These are phyloP conservation scores for Drosophila neotestacea DNA, from an alignment of 2,888 invertebrate genomes.

Conservation along the genomic window DNA sequence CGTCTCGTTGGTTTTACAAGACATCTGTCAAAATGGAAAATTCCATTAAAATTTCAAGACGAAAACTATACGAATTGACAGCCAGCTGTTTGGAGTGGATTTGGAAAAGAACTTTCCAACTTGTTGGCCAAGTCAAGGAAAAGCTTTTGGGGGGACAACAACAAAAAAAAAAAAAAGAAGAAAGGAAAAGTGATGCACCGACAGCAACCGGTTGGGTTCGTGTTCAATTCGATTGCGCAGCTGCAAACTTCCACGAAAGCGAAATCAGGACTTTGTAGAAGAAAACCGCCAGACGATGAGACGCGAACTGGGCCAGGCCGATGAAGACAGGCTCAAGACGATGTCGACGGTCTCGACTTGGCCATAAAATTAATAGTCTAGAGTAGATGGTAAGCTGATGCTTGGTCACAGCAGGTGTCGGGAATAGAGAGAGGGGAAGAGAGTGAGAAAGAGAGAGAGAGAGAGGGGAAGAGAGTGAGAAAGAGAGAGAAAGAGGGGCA, in stretches of 20 bases:
- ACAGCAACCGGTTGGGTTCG: conserved; percentile 61
- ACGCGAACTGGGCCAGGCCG: conserved; percentile 56
- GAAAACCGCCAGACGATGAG: conserved; percentile 28
- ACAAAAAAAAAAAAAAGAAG: conserved; percentile 54
- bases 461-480: background rate
- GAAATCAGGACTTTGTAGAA: conserved; percentile 73
- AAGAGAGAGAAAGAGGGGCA: background rate
- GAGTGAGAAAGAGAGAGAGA: background rate
- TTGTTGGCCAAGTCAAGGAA: conserved; percentile 55
- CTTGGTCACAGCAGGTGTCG: conserved; percentile 59
- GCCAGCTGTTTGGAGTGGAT: conserved; percentile 22
- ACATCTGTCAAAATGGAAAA: conserved; percentile 47
- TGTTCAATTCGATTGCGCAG: conserved; percentile 28
- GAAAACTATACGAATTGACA: conserved; percentile 28
- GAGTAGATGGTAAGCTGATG: conserved; percentile 34
- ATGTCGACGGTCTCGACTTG: conserved; percentile 25
- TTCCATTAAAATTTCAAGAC: conserved; percentile 37
- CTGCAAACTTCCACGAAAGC: conserved; percentile 68
- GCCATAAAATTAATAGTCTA: conserved; percentile 50
- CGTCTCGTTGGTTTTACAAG: conserved; percentile 7
- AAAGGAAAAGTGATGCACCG: conserved; percentile 69
- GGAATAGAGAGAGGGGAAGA: conserved; percentile 2
- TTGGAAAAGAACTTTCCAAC: conserved; percentile 70
- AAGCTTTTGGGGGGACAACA: conserved; percentile 39
- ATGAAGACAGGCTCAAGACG: conserved; percentile 17